These are phyloP conservation scores for Esox masquinongy DNA, from an alignment of 2,797 vertebrate genomes.

Conservation along the genomic window DNA sequence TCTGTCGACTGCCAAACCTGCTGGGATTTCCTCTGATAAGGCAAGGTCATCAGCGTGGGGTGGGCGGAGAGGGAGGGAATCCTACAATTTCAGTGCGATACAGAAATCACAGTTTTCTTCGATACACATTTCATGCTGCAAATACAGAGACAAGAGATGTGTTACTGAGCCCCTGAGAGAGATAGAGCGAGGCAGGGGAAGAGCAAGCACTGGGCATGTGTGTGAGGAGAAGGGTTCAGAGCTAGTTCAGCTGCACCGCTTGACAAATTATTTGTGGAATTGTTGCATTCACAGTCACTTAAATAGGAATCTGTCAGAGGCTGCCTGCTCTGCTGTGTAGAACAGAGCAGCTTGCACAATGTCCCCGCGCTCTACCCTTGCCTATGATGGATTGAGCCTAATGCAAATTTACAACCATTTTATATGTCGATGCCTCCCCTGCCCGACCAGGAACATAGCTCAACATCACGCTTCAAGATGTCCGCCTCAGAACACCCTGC, in stretches of 20 bases:
- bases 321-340: conserved; percentile 83
- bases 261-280: conserved; percentile 99
- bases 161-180: conserved; percentile 4
- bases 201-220: conserved; percentile 68
- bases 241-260: conserved; percentile 90
- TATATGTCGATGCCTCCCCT: conserved; percentile 90
- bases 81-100: background rate
- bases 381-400: conserved; percentile 96
- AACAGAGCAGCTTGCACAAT: conserved; percentile 79
- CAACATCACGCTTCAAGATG: conserved; percentile 94
- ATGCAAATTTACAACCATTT: conserved; percentile 99
- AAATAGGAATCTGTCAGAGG: conserved; percentile 98
- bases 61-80: no score
- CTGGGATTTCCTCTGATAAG: no score
- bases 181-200: conserved; percentile 29
- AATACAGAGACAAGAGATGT: conserved; percentile 6
- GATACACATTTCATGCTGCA: background rate
- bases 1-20: no score
- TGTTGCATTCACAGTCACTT: conserved; percentile 99
- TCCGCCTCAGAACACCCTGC: conserved; percentile 86
- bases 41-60: no score
- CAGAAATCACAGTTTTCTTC: background rate
- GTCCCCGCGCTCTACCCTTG: conserved; percentile 74
- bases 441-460: conserved; percentile 90
- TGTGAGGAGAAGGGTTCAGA: conserved; percentile 91